Evolutionary conservation across 2,797 vertebrate genomes (phyloP).

Genomic region (Caiman crocodilus): DNA sequence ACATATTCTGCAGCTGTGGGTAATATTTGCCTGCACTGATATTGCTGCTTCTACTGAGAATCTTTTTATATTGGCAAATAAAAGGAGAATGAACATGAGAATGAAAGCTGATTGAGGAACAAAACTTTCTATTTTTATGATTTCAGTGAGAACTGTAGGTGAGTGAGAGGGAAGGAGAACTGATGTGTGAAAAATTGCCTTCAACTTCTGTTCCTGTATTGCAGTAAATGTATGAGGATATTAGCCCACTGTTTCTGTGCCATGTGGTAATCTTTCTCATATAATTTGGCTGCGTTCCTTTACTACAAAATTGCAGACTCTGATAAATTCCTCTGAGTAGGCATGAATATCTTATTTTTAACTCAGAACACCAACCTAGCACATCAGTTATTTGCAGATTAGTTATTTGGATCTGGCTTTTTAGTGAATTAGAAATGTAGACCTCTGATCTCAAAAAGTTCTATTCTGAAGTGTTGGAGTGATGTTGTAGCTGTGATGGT

Average conservation of each 20-base stretch:
- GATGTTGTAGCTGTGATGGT: too few relatives aligned
- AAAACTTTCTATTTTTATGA: not conserved
- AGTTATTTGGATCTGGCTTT: not conserved
- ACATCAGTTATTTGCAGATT: not conserved
- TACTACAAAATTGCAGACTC: not conserved
- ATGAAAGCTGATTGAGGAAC: not conserved
- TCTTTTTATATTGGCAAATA: not conserved
- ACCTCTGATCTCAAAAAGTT: not conserved
- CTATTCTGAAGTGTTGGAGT: not conserved
- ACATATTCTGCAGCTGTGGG: not conserved
- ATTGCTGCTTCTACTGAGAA: not conserved
- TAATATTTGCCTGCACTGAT: not conserved
- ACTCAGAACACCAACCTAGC: accelerated
- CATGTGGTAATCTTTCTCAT: not conserved
- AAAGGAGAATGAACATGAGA: not conserved
- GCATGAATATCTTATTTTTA: accelerated
- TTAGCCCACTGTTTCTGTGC: not conserved
- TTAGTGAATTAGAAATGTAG: not conserved
- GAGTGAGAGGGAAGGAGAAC: not conserved
- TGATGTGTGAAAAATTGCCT: not conserved
- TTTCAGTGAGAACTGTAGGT: not conserved
- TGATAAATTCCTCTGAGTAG: not conserved
- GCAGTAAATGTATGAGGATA: not conserved
- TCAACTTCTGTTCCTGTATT: not conserved
- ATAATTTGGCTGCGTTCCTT: not conserved